Conservation (phyloP, 2,797 vertebrate species). For the Cuniculus paca region DNA sequence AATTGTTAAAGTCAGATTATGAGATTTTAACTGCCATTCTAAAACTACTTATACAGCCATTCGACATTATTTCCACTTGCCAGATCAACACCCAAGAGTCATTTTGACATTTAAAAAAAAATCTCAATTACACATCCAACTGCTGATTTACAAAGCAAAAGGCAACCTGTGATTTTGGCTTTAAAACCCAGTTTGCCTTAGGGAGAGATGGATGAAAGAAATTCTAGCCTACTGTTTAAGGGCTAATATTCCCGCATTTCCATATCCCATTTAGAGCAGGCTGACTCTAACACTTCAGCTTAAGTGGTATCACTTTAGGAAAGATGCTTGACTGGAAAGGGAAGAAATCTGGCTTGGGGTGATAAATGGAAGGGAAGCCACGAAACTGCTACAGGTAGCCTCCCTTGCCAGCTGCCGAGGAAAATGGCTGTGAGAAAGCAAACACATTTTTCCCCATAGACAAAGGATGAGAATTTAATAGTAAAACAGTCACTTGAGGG, state of each 20-base stretch:
- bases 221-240: slow-evolving; percentile 82
- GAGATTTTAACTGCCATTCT: slow-evolving; percentile 81
- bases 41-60: slow-evolving; percentile 76
- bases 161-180: slow-evolving; percentile 75
- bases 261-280: slow-evolving; percentile 70
- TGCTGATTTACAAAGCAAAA: slow-evolving; percentile 84
- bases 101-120: slow-evolving; percentile 75
- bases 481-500: slow-evolving; percentile 63
- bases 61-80: slow-evolving; percentile 80
- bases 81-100: slow-evolving; percentile 81
- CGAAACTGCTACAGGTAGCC: neutral
- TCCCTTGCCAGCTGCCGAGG: slow-evolving; percentile 55
- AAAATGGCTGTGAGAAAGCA: slow-evolving; percentile 70
- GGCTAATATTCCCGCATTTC: slow-evolving; percentile 81
- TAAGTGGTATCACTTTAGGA: slow-evolving; percentile 60
- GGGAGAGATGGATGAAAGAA: slow-evolving; percentile 81
- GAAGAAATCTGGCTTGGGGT: slow-evolving; percentile 30
- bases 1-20: slow-evolving; percentile 82
- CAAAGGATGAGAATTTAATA: slow-evolving; percentile 67
- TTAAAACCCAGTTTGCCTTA: slow-evolving; percentile 78
- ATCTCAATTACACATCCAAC: slow-evolving; percentile 78
- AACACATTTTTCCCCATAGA: slow-evolving; percentile 50
- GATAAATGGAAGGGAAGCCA: slow-evolving; percentile 31
- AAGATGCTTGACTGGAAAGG: slow-evolving; percentile 62
- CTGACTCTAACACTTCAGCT: slow-evolving; percentile 69